Evolutionary conservation across 2,888 invertebrate genomes (phyloP).

Genomic region (Spatulosminthurus flaviceps): DNA sequence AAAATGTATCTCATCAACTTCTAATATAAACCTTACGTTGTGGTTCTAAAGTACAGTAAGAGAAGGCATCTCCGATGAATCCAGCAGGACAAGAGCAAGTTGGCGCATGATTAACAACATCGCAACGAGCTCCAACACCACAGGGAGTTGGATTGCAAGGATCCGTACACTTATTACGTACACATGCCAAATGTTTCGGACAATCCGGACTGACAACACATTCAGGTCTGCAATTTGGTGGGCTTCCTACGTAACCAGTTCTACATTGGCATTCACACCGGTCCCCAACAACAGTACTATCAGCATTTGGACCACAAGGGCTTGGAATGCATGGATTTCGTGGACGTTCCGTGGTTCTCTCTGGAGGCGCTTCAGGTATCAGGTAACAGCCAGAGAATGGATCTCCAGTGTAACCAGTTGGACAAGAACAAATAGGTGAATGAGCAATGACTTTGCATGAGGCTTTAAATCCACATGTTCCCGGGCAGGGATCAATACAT

Average conservation of each 20-base stretch:
- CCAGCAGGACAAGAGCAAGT: conserved; percentile 70
- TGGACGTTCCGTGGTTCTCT: conserved; percentile 61
- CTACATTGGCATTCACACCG: conserved; percentile 65
- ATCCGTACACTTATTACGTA: conserved; percentile 76
- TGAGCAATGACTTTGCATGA: conserved; percentile 78
- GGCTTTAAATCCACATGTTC: conserved; percentile 70
- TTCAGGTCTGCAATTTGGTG: conserved; percentile 71
- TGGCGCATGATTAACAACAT: conserved; percentile 79
- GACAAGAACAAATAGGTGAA: conserved; percentile 77
- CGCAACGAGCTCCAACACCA: conserved; percentile 77
- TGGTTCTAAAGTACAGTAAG: conserved; percentile 64
- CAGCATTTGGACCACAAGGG: conserved; percentile 82
- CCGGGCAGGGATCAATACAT: conserved; percentile 82
- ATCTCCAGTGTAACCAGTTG: conserved; percentile 74
- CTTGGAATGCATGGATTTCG: conserved; percentile 70
- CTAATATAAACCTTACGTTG: conserved; percentile 4
- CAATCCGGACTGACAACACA: conserved; percentile 72
- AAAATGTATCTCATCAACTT: too few species aligned
- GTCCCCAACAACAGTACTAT: conserved; percentile 66
- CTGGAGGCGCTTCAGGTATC: conserved; percentile 50
- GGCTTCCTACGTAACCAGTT: conserved; percentile 64
- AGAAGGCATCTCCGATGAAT: conserved; percentile 78
- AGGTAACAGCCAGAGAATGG: conserved; percentile 69
- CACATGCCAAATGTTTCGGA: conserved; percentile 74
- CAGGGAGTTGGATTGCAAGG: conserved; percentile 78